Evolutionary conservation across 2,888 invertebrate genomes (phyloP), one percentile per base, ranked within the genome.

Genomic region (Pristionchus maxplancki): DNA sequence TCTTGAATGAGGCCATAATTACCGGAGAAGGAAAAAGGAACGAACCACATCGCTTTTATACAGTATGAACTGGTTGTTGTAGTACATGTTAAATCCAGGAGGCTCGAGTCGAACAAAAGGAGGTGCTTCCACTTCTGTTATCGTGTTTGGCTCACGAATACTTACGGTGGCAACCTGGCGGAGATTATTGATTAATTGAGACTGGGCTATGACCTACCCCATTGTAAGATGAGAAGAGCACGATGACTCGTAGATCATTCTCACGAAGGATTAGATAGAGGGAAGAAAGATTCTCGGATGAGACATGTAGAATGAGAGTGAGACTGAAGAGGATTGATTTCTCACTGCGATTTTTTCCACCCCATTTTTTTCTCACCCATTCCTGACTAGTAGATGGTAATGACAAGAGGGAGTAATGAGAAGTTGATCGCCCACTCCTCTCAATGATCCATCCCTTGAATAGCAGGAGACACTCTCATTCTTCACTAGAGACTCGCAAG

Each of bases 241-340:
- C 24, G 53, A 53, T 15, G 1, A 83, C 82, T 24, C 82, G 82
- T 20, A 11, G 28, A 13, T 50, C 34, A 34, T 34, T 20, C 34
- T 83, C 28, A 24, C 53, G 82, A 53, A 83, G 82, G 28, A 53
- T 83, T 20, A 83, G 24, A 34, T 83, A 83, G 34, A 83, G 53
- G 1, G 82, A 83, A 11, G 34, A 53, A 20, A 53, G 31, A 15
- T 83, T 83, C 17, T 50, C 50, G 0, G 50, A 13, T 31, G 82
- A 83, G 9, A 53, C 34, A 20, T 50, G 31, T 15, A 83, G 31
- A 15, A 53, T 83, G 0, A 83, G 20, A n/a, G 82, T 83, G 34
- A 83, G 50, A 83, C 82, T 83, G 37, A 24, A 83, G 31, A n/a
- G 4, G 34, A 71, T 6, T 71, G 34, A 28, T 17, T n/a, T n/a